Evolutionary conservation across 2,888 invertebrate genomes (phyloP), one percentile per base, ranked within the genome.

Genomic region (Parnassius glacialis): DNA sequence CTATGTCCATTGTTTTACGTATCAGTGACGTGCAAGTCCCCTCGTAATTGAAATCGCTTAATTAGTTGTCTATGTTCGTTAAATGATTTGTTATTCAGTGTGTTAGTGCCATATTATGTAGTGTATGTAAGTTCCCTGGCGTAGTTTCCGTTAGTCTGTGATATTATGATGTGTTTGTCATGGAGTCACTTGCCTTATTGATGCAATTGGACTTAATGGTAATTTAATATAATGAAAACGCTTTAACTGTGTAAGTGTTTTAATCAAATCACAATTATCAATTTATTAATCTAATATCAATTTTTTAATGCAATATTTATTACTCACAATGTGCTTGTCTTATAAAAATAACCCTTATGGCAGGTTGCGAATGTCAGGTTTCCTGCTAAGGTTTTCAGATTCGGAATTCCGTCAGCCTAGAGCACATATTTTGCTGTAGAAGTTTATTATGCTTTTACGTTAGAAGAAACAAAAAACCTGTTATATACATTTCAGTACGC

Each of bases 91-190:
- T 75, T 80, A 71, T 79, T 81, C 83, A 85, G 84, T 82, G 70
- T 73, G 74, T 79, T 87, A 89, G 90, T 90, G 90, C 90, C 90
- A 90, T 90, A 87, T 76, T 90, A 73, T 76, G 83, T 87, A 90
- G 85, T 83, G 81, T 78, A 77, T 79, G 76, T 84, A 81, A 79
- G 81, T 80, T 79, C 70, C 80, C 67, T 73, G 78, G 72, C 77
- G 73, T 79, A 78, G 74, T 78, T 89, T 90, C 81, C 77, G 83
- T 87, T 90, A 88, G 89, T 86, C 91, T 90, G 90, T 90, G 91
- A 90, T 90, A 90, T 83, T 90, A 90, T 83, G 74, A 77, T 75
- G 79, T 79, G 79, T 79, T 83, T 72, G 76, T 81, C 80, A 83
- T 80, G 78, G 81, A 85, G 79, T 75, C 66, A 75, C 79, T 84